Percentiles rank a stretch among this genome's conserved stretches.
phyloP scores from a whole-genome alignment of 2,113 vertebrate genomes.

The Petroica traversi region DNA sequence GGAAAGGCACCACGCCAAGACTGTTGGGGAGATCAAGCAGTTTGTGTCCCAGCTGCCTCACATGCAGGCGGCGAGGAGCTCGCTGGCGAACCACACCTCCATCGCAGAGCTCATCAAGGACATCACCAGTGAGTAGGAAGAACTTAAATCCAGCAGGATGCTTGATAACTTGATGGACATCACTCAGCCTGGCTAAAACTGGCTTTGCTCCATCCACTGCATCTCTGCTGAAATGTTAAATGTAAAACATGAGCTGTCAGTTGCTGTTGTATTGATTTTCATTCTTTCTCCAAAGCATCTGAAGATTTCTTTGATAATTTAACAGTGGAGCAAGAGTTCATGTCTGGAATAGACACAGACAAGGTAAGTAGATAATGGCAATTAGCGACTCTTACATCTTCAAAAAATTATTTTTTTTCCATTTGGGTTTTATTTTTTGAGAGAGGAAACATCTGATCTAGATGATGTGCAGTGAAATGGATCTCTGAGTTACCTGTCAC shows the following conservation, averaged over 20 bases:
- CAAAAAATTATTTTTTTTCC: rapidly evolving
- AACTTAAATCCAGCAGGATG: not conserved
- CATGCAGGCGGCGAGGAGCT: slow-evolving; percentile 95
- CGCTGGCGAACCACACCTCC: slow-evolving; percentile 95
- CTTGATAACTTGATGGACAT: not conserved
- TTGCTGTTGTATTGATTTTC: not conserved
- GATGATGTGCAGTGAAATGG: not conserved
- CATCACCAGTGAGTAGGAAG: slow-evolving; percentile 86
- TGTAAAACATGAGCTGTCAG: not conserved
- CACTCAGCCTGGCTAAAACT: not conserved
- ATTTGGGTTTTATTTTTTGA: not conserved
- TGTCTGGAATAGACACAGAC: slow-evolving; percentile 98
- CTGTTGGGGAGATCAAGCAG: slow-evolving; percentile 97
- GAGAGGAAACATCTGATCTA: not conserved
- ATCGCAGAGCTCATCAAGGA: slow-evolving; percentile 97
- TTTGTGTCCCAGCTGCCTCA: slow-evolving; percentile 97
- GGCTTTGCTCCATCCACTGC: not conserved
- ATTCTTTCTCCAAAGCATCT: slow-evolving; percentile 81
- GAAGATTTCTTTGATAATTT: slow-evolving; percentile 97
- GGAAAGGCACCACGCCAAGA: slow-evolving; percentile 96
- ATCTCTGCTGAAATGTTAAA: not conserved
- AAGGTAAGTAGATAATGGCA: slow-evolving; percentile 79
- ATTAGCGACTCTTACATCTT: not conserved
- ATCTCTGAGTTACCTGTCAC: not conserved
- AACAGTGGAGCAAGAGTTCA: slow-evolving; percentile 98